A percentile compares a stretch with the other conserved stretches of the same genome.
Conservation (phyloP, 2,888 invertebrate genomes). For the Exocentrus adspersus region DNA sequence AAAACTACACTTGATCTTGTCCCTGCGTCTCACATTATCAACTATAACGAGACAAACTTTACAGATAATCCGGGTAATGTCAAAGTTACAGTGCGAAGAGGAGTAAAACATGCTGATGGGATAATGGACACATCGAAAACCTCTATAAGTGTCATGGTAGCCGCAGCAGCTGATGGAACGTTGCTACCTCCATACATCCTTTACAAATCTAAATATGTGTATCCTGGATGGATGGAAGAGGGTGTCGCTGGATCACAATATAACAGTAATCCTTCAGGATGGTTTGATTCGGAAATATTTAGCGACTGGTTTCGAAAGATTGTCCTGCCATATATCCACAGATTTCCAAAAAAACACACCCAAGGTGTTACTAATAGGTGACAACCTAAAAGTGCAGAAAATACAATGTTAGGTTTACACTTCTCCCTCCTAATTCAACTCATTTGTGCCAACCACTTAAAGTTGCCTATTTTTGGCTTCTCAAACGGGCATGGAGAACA, state of each 20-base stretch:
- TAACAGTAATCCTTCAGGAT: neutral
- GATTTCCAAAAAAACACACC: neutral
- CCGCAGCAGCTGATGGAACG: neutral
- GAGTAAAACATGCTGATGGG: neutral
- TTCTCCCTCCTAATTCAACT: neutral
- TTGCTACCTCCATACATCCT: neutral
- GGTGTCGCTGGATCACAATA: neutral
- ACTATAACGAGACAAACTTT: slow-evolving; percentile 1
- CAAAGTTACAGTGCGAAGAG: neutral
- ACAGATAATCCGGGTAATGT: neutral
- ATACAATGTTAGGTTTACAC: neutral
- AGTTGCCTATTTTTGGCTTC: neutral
- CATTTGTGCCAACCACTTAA: neutral
- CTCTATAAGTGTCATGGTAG: neutral
- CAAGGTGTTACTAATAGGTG: neutral
- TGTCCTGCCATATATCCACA: neutral
- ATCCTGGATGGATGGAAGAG: neutral
- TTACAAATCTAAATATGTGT: neutral
- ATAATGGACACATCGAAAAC: neutral
- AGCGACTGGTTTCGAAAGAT: neutral
- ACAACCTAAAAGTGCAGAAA: neutral
- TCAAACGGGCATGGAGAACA: neutral
- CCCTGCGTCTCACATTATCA: neutral
- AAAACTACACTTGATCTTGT: neutral
- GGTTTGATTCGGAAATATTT: neutral